These are phyloP conservation scores for Hofmannophila pseudospretella DNA, from an alignment of 2,888 invertebrate species.

Conservation along the genomic window DNA sequence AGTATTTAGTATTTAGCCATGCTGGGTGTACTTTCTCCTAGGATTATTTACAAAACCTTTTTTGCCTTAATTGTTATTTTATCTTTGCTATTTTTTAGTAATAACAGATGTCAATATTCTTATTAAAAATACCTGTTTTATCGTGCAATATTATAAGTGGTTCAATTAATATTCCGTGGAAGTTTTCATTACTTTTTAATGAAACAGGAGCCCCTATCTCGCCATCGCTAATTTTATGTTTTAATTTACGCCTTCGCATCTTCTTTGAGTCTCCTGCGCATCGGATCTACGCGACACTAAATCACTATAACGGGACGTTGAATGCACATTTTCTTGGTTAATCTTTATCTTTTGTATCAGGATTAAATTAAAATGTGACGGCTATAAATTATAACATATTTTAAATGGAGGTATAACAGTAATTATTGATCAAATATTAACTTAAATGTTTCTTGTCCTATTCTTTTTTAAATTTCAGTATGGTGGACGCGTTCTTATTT, in stretches of 20 bases:
- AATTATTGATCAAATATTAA: too few species aligned
- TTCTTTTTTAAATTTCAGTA: too few species aligned
- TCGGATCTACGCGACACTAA: slow-evolving; percentile 38
- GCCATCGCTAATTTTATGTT: slow-evolving; percentile 60
- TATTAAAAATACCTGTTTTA: slow-evolving; percentile 11
- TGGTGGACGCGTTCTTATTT: too few species aligned
- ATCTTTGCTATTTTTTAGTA: too few species aligned
- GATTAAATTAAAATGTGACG: slow-evolving; percentile 12
- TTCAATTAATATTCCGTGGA: slow-evolving; percentile 52
- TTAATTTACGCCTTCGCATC: slow-evolving; percentile 48
- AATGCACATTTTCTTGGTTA: slow-evolving; percentile 16
- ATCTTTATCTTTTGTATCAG: slow-evolving; percentile 1
- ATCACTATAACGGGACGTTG: slow-evolving; percentile 41
- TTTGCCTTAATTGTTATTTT: too few species aligned
- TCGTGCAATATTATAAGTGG: slow-evolving; percentile 36
- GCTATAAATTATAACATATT: neutral
- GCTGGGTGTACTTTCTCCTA: too few species aligned
- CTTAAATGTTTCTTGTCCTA: too few species aligned
- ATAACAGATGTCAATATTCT: neutral
- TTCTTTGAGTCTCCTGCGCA: slow-evolving; percentile 23
- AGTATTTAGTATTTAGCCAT: too few species aligned
- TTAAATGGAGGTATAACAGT: too few species aligned
- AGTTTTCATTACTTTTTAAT: slow-evolving; percentile 65
- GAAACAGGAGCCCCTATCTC: slow-evolving; percentile 51
- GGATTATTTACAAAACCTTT: too few species aligned